Evolutionary conservation across 2,888 invertebrate genomes (phyloP).

Genomic region (Bellardia pandia): DNA sequence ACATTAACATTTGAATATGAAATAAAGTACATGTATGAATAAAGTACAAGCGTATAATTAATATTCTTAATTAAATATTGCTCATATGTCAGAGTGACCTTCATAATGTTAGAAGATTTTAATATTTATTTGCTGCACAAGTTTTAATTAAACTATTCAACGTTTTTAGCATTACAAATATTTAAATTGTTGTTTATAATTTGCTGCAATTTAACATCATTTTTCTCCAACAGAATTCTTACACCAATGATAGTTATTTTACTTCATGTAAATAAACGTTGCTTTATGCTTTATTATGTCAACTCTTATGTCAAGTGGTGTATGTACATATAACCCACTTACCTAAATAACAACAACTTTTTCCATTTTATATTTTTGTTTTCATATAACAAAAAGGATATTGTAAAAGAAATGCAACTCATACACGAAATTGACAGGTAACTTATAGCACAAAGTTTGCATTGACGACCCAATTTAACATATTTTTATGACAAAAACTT

Average conservation of each 20-base stretch:
- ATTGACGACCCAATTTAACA: slow-evolving; percentile 48
- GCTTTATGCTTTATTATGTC: slow-evolving; percentile 17
- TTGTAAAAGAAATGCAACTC: not conserved
- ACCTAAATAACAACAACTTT: slow-evolving; percentile 15
- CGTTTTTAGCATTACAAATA: not conserved
- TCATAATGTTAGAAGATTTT: not conserved
- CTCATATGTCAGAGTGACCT: slow-evolving; percentile 41
- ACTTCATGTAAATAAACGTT: not conserved
- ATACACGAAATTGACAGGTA: slow-evolving; percentile 24
- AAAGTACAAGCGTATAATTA: slow-evolving; percentile 23
- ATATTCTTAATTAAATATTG: slow-evolving; percentile 56
- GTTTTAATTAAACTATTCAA: not conserved
- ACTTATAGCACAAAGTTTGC: slow-evolving; percentile 25
- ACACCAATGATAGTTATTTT: not conserved
- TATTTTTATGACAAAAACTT: slow-evolving; percentile 21
- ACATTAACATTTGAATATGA: slow-evolving; percentile 7
- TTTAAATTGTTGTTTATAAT: not conserved
- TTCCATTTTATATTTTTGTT: not conserved
- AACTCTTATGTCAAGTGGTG: slow-evolving; percentile 19
- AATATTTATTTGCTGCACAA: not conserved
- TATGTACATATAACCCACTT: slow-evolving; percentile 48
- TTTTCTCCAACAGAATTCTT: not conserved
- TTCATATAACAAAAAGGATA: not conserved
- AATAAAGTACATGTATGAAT: not conserved
- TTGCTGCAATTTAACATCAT: not conserved